Percentiles rank a stretch among this genome's conserved stretches.
Evolutionary conservation across 2,888 invertebrate species (phyloP).

Genomic region (Diogma glabrata): DNA sequence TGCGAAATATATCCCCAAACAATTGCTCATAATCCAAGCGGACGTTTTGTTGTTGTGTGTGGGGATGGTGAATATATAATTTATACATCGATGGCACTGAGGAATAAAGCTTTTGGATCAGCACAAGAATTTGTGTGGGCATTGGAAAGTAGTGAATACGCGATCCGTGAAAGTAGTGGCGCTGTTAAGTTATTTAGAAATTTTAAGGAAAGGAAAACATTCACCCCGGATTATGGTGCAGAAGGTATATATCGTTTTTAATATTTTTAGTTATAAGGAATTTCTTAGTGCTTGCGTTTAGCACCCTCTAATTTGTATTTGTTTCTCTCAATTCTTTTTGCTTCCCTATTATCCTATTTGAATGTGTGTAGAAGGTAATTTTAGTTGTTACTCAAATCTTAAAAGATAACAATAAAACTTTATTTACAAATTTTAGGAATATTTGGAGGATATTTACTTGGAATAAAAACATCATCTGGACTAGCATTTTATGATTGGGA

Average conservation of each 20-base stretch:
- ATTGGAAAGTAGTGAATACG: conserved; percentile 86
- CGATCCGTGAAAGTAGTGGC: conserved; percentile 78
- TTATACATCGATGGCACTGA: conserved; percentile 97
- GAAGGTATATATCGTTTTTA: no score
- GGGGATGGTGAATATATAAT: conserved; percentile 99
- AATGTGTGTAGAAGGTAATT: no score
- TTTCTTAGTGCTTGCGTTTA: no score
- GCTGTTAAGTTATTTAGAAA: conserved; percentile 93
- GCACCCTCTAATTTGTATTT: no score
- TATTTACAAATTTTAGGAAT: conserved; percentile 55
- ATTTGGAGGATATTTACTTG: conserved; percentile 81
- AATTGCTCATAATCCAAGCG: conserved; percentile 96
- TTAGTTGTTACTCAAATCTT: no score
- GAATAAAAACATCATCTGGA: conserved; percentile 84
- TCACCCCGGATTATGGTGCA: conserved; percentile 93
- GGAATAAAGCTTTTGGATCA: conserved; percentile 97
- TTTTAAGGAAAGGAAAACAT: conserved; percentile 92
- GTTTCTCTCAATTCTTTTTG: no score
- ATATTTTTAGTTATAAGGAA: no score
- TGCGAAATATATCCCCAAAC: conserved; percentile 99
- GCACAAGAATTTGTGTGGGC: conserved; percentile 99
- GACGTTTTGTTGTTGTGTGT: conserved; percentile 84
- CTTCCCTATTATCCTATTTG: no score
- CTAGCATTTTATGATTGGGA: conserved; percentile 98
- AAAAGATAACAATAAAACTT: no score